phyloP scores from a whole-genome alignment of 2,113 vertebrate genomes.

The Colossoma macropomum region DNA sequence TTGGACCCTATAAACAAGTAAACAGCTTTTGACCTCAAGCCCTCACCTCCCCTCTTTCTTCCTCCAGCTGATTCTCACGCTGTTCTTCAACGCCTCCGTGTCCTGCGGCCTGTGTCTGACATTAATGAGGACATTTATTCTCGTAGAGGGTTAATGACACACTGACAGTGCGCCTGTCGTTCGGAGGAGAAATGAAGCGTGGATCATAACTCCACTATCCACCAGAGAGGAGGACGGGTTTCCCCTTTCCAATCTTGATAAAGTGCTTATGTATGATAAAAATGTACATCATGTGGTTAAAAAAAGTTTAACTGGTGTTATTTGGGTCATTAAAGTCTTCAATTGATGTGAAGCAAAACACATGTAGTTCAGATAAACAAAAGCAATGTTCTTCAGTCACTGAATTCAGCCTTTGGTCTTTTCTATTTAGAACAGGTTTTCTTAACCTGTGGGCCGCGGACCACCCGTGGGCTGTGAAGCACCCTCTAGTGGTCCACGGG shows the following conservation, averaged over 20 bases:
- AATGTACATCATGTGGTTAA: no score
- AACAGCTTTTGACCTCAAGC: constrained; percentile 36
- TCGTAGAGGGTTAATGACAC: constrained; percentile 17
- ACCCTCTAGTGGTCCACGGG: no score
- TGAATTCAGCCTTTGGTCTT: no score
- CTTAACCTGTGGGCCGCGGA: no score
- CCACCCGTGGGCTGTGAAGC: no score
- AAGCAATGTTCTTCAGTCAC: no score
- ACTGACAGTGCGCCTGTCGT: background rate
- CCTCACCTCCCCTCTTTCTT: background rate
- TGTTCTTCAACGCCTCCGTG: constrained; percentile 22
- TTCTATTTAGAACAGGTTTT: no score
- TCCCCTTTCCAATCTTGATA: background rate
- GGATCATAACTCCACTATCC: background rate
- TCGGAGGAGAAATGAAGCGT: background rate
- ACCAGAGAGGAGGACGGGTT: background rate
- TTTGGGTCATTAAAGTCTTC: no score
- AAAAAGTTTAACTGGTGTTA: background rate
- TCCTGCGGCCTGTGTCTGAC: constrained; percentile 28
- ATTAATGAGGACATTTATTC: constrained; percentile 72
- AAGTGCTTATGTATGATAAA: no score
- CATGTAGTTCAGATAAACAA: no score
- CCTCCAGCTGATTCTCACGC: background rate
- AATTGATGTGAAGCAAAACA: no score
- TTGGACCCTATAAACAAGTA: background rate